A percentile compares a stretch with the other conserved stretches of the same genome.
phyloP scores from a whole-genome alignment of 2,888 invertebrate species.

The Agrochola lychnidis region DNA sequence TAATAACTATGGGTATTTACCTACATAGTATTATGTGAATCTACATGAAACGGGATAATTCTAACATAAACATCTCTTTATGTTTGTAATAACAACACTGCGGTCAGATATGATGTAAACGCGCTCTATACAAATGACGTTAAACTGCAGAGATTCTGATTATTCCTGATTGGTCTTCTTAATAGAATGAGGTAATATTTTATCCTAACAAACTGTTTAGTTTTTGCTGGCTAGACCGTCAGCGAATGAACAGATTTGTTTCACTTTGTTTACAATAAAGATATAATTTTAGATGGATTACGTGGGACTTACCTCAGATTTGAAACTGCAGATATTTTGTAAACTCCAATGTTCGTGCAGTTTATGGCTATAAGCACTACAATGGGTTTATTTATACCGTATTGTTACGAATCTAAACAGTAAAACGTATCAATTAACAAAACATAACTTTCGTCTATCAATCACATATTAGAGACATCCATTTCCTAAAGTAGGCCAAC shows the following conservation, averaged over 20 bases:
- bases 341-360: neutral
- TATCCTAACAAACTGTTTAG: neutral
- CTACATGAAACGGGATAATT: slow-evolving; percentile 23
- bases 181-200: slow-evolving; percentile 17
- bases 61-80: slow-evolving; percentile 17
- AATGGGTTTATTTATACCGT: slow-evolving; percentile 10
- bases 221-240: slow-evolving; percentile 7
- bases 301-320: neutral
- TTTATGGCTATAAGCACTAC: neutral
- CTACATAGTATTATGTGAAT: slow-evolving; percentile 4
- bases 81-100: slow-evolving; percentile 46
- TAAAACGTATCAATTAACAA: slow-evolving; percentile 52
- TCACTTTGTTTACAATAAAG: neutral
- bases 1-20: slow-evolving; percentile 14
- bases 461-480: slow-evolving; percentile 64
- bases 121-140: slow-evolving; percentile 11
- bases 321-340: neutral
- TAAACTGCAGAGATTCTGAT: slow-evolving; percentile 30
- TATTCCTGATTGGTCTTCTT: slow-evolving; percentile 27
- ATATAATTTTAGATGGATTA: slow-evolving; percentile 15
- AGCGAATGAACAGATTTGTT: slow-evolving; percentile 21
- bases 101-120: slow-evolving; percentile 42
- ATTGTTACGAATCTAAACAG: slow-evolving; percentile 18
- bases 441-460: slow-evolving; percentile 66
- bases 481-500: slow-evolving; percentile 69